Base-by-base conservation (phyloP, 2,888 invertebrate species). In the Ctenicera cuprea region DNA sequence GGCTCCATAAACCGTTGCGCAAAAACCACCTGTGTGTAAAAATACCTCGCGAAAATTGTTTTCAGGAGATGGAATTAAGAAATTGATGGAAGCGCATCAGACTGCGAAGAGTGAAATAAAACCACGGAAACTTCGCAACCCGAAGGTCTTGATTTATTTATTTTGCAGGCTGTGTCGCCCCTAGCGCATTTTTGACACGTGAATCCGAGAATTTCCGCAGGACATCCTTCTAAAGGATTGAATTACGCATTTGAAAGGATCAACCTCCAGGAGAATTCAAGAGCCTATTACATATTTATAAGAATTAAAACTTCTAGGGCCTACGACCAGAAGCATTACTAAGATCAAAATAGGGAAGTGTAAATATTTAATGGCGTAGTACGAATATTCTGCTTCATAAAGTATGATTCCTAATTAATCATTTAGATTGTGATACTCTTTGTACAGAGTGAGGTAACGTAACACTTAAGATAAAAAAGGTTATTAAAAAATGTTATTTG, bases 221-320 rank as follows among this genome's bases (percentile, higher is more conserved):
- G 43, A 69, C 48, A 33, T 61, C 57, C 48, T 69, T 18, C 16
- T 30, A 61, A 57, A 69, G 61, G 65, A 52, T 65, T 65, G 52
- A 65, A 69, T 69, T 57, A 69, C 37, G 45, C 59, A 59, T 61
- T 69, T 61, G 61, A 43, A 68, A 68, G 48, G 57, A 66, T 64
- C 33, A 64, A 33, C 16, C 41, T 61, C 26, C 43, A 43, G 5
- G 62, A 43, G 43, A 41, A 62, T 62, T 43, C 62, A 54, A 54
- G 62, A 62, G 20, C 43, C 43, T 62, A 62, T 26, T 50, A 52
- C 65, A 65, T 65, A 65, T 65, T 65, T 65, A 65, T 52, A 65
- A 65, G 37, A 65, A 65, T 62, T 62, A 62, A 62, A 62, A 62
- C 62, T 62, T 62, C 43, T 33, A 33, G 30, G 7, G 54, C 26